phyloP scores from a whole-genome alignment of 2,113 vertebrate genomes.

The Lagopus leucura region DNA sequence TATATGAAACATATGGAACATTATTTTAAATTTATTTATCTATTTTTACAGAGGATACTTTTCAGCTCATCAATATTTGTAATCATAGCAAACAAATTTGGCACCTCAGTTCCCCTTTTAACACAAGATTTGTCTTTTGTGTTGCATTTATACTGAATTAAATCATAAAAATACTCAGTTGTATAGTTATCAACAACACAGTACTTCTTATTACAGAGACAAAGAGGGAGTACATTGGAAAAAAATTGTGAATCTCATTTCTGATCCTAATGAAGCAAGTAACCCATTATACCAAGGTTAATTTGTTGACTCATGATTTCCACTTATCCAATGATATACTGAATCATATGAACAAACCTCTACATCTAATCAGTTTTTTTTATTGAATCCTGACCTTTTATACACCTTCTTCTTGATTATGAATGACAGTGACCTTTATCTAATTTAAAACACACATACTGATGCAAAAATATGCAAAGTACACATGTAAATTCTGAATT shows the following conservation, averaged over 20 bases:
- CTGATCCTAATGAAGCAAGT: constrained; percentile 70
- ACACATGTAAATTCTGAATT: constrained; percentile 84
- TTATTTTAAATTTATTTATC: neutral
- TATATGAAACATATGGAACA: neutral
- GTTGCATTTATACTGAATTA: constrained; percentile 52
- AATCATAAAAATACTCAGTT: constrained; percentile 51
- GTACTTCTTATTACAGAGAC: constrained; percentile 2
- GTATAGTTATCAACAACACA: constrained; percentile 25
- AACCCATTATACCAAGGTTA: constrained; percentile 75
- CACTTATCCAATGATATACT: constrained; percentile 79
- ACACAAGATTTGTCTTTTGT: constrained; percentile 49
- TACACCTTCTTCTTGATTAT: constrained; percentile 85
- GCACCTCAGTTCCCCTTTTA: constrained; percentile 37
- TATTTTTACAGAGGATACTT: neutral
- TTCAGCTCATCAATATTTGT: neutral
- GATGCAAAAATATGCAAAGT: constrained; percentile 86
- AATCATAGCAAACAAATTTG: neutral
- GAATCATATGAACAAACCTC: constrained; percentile 79
- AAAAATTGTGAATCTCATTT: constrained; percentile 65
- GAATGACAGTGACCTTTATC: constrained; percentile 88
- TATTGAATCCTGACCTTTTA: constrained; percentile 86
- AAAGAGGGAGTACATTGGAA: constrained; percentile 54
- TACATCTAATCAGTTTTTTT: constrained; percentile 82
- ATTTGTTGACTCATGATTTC: constrained; percentile 81
- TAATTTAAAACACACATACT: constrained; percentile 82